A percentile compares a stretch with the other conserved stretches of the same genome.
Evolutionary conservation across 2,888 invertebrate species (phyloP).

Genomic region (Ethmia dodecea): DNA sequence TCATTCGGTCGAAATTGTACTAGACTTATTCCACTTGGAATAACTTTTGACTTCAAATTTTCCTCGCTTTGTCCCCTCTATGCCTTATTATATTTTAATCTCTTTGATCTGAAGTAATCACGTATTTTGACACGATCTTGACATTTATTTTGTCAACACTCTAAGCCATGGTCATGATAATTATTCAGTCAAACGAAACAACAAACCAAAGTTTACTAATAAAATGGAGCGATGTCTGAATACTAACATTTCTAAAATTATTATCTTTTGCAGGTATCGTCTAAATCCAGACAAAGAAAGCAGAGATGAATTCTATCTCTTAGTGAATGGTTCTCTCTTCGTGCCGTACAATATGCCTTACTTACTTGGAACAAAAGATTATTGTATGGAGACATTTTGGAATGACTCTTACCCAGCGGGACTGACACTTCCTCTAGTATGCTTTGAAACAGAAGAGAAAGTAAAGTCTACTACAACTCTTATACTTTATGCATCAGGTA

Average conservation of each 20-base stretch:
- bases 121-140: too few species aligned
- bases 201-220: constrained; percentile 1
- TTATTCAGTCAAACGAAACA: too few species aligned
- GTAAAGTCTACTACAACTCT: constrained; percentile 51
- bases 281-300: constrained; percentile 64
- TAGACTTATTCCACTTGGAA: too few species aligned
- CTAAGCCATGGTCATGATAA: too few species aligned
- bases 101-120: too few species aligned
- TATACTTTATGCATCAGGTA: constrained; percentile 62
- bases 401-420: constrained; percentile 59
- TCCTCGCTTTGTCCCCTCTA: too few species aligned
- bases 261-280: constrained; percentile 72
- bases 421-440: constrained; percentile 74
- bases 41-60: too few species aligned
- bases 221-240: not conserved
- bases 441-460: constrained; percentile 54
- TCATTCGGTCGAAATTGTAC: too few species aligned
- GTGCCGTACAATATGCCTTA: constrained; percentile 62
- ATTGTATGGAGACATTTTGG: constrained; percentile 79
- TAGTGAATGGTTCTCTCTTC: constrained; percentile 78
- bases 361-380: constrained; percentile 71
- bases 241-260: too few species aligned
- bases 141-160: too few species aligned
- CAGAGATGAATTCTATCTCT: constrained; percentile 75
- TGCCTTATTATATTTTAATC: too few species aligned